These are phyloP conservation scores for Spongilla lacustris DNA, from an alignment of 37 sponge, comb jelly and placozoan genomes.

Conservation along the genomic window DNA sequence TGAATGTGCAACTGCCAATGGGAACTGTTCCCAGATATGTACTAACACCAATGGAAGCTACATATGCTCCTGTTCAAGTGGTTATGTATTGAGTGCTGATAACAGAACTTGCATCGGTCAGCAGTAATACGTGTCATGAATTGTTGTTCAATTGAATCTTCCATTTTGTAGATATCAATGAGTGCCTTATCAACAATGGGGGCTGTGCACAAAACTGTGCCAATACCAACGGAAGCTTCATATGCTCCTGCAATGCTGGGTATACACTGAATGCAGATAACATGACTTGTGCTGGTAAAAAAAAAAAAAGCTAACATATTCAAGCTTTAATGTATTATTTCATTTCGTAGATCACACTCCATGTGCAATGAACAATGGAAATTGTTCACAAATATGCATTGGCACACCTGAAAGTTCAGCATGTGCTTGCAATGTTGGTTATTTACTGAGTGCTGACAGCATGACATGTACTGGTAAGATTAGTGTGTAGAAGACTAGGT, in stretches of 20 bases:
- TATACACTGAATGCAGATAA: too few relatives aligned
- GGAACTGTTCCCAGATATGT: slow-evolving; percentile 9
- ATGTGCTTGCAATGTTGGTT: not conserved
- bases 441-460: not conserved
- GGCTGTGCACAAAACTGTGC: too few relatives aligned
- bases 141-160: not conserved
- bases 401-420: not conserved
- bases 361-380: not conserved
- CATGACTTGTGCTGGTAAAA: too few relatives aligned
- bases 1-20: slow-evolving; percentile 5
- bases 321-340: too few relatives aligned
- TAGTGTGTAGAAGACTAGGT: not conserved
- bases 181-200: too few relatives aligned
- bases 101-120: not conserved
- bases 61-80: slow-evolving; percentile 11
- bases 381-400: not conserved
- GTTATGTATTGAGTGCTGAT: slow-evolving; percentile 7
- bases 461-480: not conserved
- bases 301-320: too few relatives aligned
- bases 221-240: too few relatives aligned
- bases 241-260: too few relatives aligned
- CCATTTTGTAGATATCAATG: not conserved
- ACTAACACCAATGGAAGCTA: slow-evolving; percentile 19
- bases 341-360: not conserved
- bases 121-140: not conserved